Conservation (phyloP, 2,888 invertebrate species). For the Scaptomyza polygonia region DNA sequence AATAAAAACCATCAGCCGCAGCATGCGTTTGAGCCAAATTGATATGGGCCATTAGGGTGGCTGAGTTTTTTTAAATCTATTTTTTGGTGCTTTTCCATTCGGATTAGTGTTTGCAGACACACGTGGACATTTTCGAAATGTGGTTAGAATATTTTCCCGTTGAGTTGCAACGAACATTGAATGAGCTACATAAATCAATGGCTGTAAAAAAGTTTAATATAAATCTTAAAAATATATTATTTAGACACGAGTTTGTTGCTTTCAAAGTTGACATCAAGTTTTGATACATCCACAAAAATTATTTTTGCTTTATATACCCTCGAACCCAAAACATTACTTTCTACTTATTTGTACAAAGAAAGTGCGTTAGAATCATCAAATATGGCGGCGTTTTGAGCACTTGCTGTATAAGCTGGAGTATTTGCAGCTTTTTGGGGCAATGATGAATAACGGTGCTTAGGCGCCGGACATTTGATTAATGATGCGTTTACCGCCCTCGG, state of each 20-base stretch:
- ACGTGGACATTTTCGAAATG: slow-evolving; percentile 20
- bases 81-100: slow-evolving; percentile 35
- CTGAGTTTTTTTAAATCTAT: slow-evolving; percentile 39
- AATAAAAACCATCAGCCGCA: slow-evolving; percentile 56
- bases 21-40: slow-evolving; percentile 74
- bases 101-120: slow-evolving; percentile 29
- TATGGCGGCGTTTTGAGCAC: slow-evolving; percentile 49
- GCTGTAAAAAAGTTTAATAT: neutral
- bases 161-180: slow-evolving; percentile 7
- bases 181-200: slow-evolving; percentile 5
- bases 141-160: neutral
- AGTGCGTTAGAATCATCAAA: slow-evolving; percentile 42
- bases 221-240: neutral
- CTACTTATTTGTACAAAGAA: slow-evolving; percentile 24
- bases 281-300: neutral
- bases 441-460: slow-evolving; percentile 80
- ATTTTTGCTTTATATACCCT: neutral
- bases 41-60: slow-evolving; percentile 80
- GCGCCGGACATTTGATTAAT: slow-evolving; percentile 79
- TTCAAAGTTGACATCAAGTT: neutral
- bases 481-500: slow-evolving; percentile 76
- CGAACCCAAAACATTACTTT: neutral
- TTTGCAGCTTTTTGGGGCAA: slow-evolving; percentile 47
- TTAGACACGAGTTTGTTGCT: too few relatives aligned
- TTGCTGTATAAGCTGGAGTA: slow-evolving; percentile 5